phyloP scores from a whole-genome alignment of 2,797 vertebrate species.

The Margarornis squamiger region DNA sequence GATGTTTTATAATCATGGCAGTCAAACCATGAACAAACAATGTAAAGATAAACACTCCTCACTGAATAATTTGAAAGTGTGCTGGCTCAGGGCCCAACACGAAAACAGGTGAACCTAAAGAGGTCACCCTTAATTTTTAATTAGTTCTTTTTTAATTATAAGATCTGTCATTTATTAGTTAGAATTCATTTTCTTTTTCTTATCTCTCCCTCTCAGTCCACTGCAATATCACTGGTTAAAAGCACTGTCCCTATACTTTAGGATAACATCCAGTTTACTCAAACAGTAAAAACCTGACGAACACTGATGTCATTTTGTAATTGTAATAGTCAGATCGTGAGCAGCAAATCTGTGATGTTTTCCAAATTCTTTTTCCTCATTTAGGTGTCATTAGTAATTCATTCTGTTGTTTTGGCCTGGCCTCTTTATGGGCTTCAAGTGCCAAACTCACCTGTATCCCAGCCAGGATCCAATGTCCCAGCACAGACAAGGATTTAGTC shows the following conservation, averaged over 20 bases:
- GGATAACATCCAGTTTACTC: not conserved
- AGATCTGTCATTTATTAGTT: not conserved
- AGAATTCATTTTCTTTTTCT: not conserved
- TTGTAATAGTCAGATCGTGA: not conserved
- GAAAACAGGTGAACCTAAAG: not conserved
- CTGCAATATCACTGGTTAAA: not conserved
- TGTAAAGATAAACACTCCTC: not conserved
- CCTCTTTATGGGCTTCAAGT: not conserved
- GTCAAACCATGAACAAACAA: not conserved
- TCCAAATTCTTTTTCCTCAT: slow-evolving; percentile 21
- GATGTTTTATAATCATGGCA: not conserved
- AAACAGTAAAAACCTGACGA: not conserved
- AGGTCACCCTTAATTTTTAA: not conserved
- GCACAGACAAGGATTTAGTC: slow-evolving; percentile 41
- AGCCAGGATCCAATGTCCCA: slow-evolving; percentile 48
- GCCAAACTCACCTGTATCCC: slow-evolving; percentile 43
- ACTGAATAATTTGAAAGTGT: not conserved
- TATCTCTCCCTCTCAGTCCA: not conserved
- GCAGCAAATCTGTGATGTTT: not conserved
- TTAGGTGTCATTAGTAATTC: slow-evolving; percentile 70
- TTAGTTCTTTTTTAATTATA: not conserved
- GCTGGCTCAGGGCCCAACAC: not conserved
- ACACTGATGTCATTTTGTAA: slow-evolving; percentile 2
- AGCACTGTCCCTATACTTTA: not conserved
- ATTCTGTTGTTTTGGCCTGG: slow-evolving; percentile 32